Conservation (phyloP, 2,113 vertebrate species). For the Aptenodytes forsteri region DNA sequence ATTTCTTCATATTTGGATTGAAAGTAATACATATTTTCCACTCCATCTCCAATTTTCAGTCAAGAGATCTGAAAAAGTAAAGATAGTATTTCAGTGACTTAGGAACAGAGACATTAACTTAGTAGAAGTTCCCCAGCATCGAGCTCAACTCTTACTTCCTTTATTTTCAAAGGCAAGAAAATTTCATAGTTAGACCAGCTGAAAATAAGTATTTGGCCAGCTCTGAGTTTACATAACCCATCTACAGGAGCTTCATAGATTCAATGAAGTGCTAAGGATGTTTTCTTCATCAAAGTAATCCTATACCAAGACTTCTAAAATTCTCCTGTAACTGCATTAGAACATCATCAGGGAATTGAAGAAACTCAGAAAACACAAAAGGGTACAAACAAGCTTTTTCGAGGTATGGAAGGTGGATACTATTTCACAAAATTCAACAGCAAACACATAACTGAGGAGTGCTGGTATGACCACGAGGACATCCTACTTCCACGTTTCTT, state of each 20-base stretch:
- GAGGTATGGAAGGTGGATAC: not conserved
- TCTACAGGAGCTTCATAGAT: not conserved
- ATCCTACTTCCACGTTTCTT: not conserved
- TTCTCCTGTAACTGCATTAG: not conserved
- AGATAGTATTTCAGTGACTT: not conserved
- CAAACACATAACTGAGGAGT: rapidly evolving
- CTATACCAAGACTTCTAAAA: not conserved
- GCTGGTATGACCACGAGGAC: rapidly evolving
- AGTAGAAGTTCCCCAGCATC: not conserved
- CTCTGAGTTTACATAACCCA: not conserved
- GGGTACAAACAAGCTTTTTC: not conserved
- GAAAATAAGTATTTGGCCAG: not conserved
- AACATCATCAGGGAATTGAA: not conserved
- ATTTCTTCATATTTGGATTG: not conserved
- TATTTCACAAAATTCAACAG: not conserved
- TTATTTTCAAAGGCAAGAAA: not conserved
- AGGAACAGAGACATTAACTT: not conserved
- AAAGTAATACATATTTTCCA: not conserved
- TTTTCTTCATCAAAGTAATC: not conserved
- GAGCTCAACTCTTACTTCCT: not conserved
- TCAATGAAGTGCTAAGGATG: not conserved
- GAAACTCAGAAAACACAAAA: not conserved
- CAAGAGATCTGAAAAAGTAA: not conserved
- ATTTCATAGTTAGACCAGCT: not conserved
- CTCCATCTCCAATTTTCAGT: not conserved